These are phyloP conservation scores for Tanypteryx hageni DNA, from an alignment of 2,888 invertebrate species.

Conservation along the genomic window DNA sequence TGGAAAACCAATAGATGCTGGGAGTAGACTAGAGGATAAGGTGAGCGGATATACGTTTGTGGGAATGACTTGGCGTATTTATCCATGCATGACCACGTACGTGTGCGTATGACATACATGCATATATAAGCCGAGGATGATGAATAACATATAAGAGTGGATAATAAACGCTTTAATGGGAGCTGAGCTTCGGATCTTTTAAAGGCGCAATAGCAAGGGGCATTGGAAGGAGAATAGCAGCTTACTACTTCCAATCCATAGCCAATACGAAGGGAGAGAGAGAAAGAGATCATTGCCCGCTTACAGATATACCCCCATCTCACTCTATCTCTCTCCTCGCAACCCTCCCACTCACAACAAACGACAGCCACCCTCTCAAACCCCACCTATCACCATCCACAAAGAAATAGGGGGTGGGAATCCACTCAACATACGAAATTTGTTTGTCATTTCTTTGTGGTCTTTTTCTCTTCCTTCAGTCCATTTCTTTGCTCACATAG, in stretches of 20 bases:
- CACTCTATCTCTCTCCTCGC: not conserved
- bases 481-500: not conserved
- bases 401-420: not conserved
- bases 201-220: not conserved
- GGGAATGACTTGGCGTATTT: too few relatives aligned
- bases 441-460: slow-evolving; percentile 30
- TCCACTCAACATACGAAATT: slow-evolving; percentile 38
- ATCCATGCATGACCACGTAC: too few relatives aligned
- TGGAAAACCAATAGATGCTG: too few relatives aligned
- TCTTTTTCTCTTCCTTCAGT: not conserved
- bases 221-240: not conserved
- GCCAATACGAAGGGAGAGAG: not conserved
- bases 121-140: not conserved
- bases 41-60: too few relatives aligned
- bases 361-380: not conserved
- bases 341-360: not conserved
- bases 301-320: not conserved
- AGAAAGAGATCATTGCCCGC: slow-evolving; percentile 37
- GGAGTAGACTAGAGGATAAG: too few relatives aligned
- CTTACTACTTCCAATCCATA: not conserved
- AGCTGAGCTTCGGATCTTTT: not conserved
- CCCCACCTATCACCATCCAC: not conserved
- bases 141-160: not conserved
- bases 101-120: too few relatives aligned
- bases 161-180: not conserved